phyloP scores from a whole-genome alignment of 2,797 vertebrate genomes.

The Remorina albescens region DNA sequence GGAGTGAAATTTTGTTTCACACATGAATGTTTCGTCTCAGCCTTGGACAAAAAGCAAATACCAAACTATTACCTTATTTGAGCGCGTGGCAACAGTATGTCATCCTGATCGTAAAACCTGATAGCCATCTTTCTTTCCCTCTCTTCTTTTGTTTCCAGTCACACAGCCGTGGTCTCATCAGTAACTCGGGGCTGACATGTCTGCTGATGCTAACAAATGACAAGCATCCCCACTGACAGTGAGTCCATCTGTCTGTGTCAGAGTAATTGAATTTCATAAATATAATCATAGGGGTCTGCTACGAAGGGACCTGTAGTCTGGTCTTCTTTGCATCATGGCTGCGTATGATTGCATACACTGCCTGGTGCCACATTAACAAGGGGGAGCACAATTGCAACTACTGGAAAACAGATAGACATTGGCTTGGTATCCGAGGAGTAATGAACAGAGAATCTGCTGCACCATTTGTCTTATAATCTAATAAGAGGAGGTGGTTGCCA shows the following conservation, averaged over 20 bases:
- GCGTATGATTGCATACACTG: conserved; percentile 49
- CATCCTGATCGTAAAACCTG: conserved; percentile 24
- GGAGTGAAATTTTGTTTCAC: too few relatives aligned
- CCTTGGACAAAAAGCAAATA: not conserved
- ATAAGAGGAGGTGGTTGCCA: conserved; percentile 54
- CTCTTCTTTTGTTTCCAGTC: conserved; percentile 68
- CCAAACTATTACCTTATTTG: conserved; percentile 6
- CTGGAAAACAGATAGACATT: conserved; percentile 32
- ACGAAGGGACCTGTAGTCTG: conserved; percentile 71
- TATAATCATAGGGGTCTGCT: conserved; percentile 84
- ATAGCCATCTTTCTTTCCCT: conserved; percentile 12
- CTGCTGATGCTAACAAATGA: conserved; percentile 82
- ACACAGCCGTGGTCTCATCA: conserved; percentile 60
- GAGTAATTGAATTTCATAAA: conserved; percentile 86
- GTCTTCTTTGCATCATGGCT: conserved; percentile 51
- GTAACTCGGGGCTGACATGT: conserved; percentile 75
- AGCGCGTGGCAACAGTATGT: not conserved
- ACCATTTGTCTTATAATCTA: conserved; percentile 63
- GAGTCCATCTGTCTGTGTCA: conserved; percentile 84
- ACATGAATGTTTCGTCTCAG: not conserved
- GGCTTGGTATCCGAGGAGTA: conserved; percentile 42
- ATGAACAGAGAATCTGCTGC: conserved; percentile 53
- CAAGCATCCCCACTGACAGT: conserved; percentile 72
- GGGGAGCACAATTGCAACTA: conserved; percentile 21
- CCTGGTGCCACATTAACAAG: conserved; percentile 60